Percentiles rank a stretch among this genome's conserved stretches.
phyloP scores from a whole-genome alignment of 2,113 vertebrate genomes.

The Osmerus mordax region DNA sequence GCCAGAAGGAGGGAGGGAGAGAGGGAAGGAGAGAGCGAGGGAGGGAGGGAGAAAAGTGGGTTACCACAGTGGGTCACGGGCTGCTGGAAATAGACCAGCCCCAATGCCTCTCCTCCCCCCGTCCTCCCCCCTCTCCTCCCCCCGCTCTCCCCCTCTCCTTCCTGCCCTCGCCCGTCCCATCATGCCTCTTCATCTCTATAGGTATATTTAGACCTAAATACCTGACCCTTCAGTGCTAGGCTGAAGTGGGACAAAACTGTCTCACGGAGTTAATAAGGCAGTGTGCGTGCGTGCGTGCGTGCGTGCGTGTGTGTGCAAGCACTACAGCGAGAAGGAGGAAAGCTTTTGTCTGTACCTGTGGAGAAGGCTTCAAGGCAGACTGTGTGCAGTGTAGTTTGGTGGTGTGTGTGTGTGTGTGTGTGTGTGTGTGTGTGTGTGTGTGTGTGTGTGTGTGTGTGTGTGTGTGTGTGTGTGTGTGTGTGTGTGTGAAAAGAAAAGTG shows the following conservation, averaged over 20 bases:
- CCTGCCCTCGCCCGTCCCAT: slow-evolving; percentile 8
- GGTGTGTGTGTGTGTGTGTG: slow-evolving; percentile 17
- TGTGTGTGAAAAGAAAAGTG: neutral
- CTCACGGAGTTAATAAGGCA: slow-evolving; percentile 55
- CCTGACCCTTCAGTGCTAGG: slow-evolving; percentile 52
- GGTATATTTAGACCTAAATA: slow-evolving; percentile 68
- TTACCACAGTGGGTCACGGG: slow-evolving; percentile 68
- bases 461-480: no score
- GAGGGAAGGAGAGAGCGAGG: neutral
- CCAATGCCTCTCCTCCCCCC: slow-evolving; percentile 46
- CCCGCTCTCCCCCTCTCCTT: neutral
- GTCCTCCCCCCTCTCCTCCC: slow-evolving; percentile 2
- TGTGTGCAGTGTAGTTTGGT: slow-evolving; percentile 16
- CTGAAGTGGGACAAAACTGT: slow-evolving; percentile 62
- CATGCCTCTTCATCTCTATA: slow-evolving; percentile 41
- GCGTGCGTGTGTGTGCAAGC: slow-evolving; percentile 13
- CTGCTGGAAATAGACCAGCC: slow-evolving; percentile 67
- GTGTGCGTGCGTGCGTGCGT: slow-evolving; percentile 29
- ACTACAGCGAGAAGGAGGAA: neutral
- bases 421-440: slow-evolving; percentile 21
- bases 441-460: no score
- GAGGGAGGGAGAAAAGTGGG: slow-evolving; percentile 60
- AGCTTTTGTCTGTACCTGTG: neutral
- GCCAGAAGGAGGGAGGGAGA: no score
- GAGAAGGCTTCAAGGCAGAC: neutral